These are phyloP conservation scores for Drosophila kanapiae DNA, from an alignment of 1,140 invertebrate genomes.

Conservation along the genomic window DNA sequence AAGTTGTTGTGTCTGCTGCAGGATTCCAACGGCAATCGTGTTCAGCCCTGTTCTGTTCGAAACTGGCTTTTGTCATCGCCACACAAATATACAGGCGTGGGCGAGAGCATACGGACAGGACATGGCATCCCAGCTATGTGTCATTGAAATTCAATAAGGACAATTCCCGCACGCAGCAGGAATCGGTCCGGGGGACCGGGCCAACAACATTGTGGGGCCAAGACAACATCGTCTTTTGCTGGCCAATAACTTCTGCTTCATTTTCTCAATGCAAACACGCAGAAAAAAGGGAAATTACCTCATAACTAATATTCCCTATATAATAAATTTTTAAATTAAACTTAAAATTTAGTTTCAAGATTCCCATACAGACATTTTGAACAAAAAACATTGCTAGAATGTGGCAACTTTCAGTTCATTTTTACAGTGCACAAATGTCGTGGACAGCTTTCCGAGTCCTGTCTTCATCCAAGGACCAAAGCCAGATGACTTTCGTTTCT, in stretches of 20 bases:
- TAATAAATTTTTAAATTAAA: background rate
- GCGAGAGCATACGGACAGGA: slow-evolving; percentile 43
- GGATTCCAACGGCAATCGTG: slow-evolving; percentile 42
- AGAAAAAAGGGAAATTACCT: background rate
- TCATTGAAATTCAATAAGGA: slow-evolving; percentile 83
- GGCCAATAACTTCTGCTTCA: slow-evolving; percentile 74
- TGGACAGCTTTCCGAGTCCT: slow-evolving; percentile 31
- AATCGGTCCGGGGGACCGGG: slow-evolving; percentile 6
- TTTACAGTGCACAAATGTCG: slow-evolving; percentile 12
- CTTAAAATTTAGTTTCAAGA: too few species aligned
- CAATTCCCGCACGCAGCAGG: slow-evolving; percentile 50
- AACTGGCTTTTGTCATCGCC: slow-evolving; percentile 68
- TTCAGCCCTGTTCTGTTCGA: slow-evolving; percentile 7
- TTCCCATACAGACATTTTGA: background rate
- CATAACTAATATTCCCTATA: background rate
- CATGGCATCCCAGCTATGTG: slow-evolving; percentile 48
- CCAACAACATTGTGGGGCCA: slow-evolving; percentile 42
- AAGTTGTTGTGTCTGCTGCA: slow-evolving; percentile 67
- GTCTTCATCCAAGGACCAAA: slow-evolving; percentile 37
- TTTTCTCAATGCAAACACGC: slow-evolving; percentile 44
- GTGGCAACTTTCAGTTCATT: background rate
- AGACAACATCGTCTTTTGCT: slow-evolving; percentile 62
- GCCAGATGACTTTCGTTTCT: slow-evolving; percentile 69
- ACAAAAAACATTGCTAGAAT: background rate
- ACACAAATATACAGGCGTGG: slow-evolving; percentile 33